Evolutionary conservation across 2,113 vertebrate species (phyloP), one percentile per base, ranked within the genome.

Genomic region (Vimba vimba): DNA sequence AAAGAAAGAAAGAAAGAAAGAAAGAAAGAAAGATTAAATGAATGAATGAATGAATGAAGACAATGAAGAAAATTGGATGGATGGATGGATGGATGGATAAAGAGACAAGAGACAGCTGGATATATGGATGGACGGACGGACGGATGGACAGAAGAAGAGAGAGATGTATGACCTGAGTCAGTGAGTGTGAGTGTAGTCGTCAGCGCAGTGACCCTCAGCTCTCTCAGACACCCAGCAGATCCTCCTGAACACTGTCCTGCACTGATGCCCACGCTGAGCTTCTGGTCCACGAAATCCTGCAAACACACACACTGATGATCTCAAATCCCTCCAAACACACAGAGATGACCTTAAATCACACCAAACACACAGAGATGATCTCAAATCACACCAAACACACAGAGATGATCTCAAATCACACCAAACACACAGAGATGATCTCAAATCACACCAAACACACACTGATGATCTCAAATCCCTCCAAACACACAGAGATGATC

Each of bases 251-350:
- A 96, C 1, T 91, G 88, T 10, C 92, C 92, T 10, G 89, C 92
- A 86, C 95, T 94, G 0, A 94, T 91, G 0, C 77, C 90, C 23
- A 97, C 89, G 87, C 93, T 87, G 87, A 97, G 92, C 91, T 93
- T 96, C 87, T 92, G 93, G 57, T 96, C 94, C n/a, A 94, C 86
- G 8, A 95, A 96, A 85, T 98, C 97, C 97, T 99, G 83, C 83
- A 87, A 6, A 77, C 33, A 83, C 75, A 83, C 75, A 25, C 3
- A 76, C 12, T 50, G 15, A 36, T 55, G 19, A 10, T 57, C 19
- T 39, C 21, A 52, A 15, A 52, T 15, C 47, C 1, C 1, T 3
- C 12, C 47, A 55, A 1, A 13, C 47, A 50, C 2, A 3, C 27
- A 30, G 1, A 30, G 27, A 30, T 2, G 27, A 30, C n/a, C n/a